These are phyloP conservation scores for Xiphorhynchus erythropygius DNA, from an alignment of 2,797 vertebrate genomes.

Conservation along the genomic window DNA sequence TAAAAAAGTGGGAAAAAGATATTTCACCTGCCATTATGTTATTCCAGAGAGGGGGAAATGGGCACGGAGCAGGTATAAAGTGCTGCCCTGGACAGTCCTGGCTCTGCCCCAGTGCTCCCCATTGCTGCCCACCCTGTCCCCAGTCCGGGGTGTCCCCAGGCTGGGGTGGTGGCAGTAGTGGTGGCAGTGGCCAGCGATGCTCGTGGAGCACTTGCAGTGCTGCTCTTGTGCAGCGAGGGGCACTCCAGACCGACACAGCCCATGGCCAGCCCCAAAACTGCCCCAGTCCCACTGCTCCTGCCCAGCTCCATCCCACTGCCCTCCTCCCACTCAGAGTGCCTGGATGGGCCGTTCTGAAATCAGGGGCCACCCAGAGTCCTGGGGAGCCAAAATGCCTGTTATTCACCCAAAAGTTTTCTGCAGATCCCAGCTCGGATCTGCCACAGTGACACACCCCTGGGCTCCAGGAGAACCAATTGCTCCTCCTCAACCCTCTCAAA, in stretches of 20 bases:
- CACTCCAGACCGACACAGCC: conserved; percentile 37
- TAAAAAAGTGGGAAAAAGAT: neutral
- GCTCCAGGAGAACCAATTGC: neutral
- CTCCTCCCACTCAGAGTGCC: neutral
- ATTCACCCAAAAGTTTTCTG: neutral
- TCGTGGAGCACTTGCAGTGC: conserved; percentile 23
- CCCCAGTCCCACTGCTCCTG: neutral
- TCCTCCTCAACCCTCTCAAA: neutral
- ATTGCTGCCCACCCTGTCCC: neutral
- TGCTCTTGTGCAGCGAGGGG: conserved; percentile 53
- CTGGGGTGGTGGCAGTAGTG: neutral
- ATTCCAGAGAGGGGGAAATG: neutral
- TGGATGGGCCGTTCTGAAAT: rapidly evolving
- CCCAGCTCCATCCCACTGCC: neutral
- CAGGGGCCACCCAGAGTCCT: neutral
- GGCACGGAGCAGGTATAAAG: neutral
- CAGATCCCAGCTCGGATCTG: neutral
- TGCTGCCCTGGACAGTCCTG: neutral
- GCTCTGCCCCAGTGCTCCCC: neutral
- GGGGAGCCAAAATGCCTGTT: rapidly evolving
- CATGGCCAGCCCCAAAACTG: neutral
- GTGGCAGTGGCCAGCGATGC: neutral
- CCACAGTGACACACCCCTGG: neutral
- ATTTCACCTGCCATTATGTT: neutral
- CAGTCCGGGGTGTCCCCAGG: neutral